A percentile compares a stretch with the other conserved stretches of the same genome.
Conservation (phyloP, 2,888 invertebrate species). For the Hoplodrina ambigua region DNA sequence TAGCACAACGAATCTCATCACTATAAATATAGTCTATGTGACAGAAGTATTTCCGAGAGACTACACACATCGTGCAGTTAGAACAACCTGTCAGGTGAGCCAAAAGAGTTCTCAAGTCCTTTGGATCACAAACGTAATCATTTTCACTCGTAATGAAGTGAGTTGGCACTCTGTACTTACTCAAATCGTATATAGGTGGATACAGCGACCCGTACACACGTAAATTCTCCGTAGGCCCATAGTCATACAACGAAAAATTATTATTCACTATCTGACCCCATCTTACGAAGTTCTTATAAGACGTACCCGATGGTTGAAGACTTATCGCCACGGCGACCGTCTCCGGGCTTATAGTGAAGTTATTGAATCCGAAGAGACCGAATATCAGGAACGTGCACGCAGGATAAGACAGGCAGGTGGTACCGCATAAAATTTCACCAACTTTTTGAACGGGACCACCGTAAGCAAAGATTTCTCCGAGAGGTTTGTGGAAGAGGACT, state of each 20-base stretch:
- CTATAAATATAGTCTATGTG: conserved; percentile 11
- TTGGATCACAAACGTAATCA: conserved; percentile 2
- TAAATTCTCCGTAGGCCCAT: background rate
- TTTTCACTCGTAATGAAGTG: background rate
- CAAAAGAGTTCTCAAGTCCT: background rate
- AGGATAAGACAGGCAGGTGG: background rate
- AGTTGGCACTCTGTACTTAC: background rate
- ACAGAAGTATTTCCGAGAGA: background rate
- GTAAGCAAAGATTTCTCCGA: conserved; percentile 4
- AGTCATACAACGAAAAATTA: background rate
- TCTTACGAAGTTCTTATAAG: background rate
- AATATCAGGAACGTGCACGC: background rate
- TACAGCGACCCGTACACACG: background rate
- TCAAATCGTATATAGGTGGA: background rate
- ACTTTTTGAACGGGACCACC: background rate
- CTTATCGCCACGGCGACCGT: background rate
- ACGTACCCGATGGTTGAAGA: background rate
- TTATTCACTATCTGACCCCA: conserved; percentile 3
- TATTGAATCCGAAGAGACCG: background rate
- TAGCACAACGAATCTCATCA: background rate
- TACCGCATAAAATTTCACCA: background rate
- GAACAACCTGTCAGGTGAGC: background rate
- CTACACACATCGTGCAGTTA: background rate
- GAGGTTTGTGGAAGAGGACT: background rate
- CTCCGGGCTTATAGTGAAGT: background rate